Percentiles rank a stretch among this genome's conserved stretches.
Evolutionary conservation across 2,113 vertebrate genomes (phyloP).

Genomic region (cattle (Bos taurus)): DNA sequence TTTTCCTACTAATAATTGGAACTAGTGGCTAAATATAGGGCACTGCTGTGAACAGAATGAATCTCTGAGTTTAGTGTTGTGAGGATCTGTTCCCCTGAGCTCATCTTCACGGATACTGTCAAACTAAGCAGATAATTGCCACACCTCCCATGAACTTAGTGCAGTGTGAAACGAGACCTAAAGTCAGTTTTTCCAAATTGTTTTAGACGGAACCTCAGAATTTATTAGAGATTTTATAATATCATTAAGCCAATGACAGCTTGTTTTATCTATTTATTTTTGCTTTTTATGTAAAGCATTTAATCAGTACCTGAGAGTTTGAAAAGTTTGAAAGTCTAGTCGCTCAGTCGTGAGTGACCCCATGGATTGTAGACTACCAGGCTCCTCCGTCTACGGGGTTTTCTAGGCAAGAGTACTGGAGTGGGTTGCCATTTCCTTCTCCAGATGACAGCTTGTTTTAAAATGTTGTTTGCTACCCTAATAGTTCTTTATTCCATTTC

Average conservation of each 20-base stretch:
- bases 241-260: neutral
- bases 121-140: neutral
- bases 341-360: too few species aligned
- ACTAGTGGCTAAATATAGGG: neutral
- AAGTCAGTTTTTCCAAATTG: neutral
- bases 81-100: neutral
- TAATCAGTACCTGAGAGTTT: too few species aligned
- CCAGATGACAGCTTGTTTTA: neutral
- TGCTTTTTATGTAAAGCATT: too few species aligned
- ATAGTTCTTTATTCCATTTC: neutral
- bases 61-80: neutral
- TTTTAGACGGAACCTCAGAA: neutral
- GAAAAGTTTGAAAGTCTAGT: too few species aligned
- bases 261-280: neutral
- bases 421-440: too few species aligned
- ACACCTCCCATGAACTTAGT: neutral
- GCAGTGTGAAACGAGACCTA: neutral
- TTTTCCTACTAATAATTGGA: slow-evolving; percentile 47
- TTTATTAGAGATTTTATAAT: neutral
- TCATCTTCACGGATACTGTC: neutral
- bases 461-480: neutral
- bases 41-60: neutral
- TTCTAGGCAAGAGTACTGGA: too few species aligned
- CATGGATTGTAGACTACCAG: too few species aligned
- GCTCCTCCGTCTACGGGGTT: too few species aligned